Evolutionary conservation across 2,888 invertebrate genomes (phyloP), one percentile per base, ranked within the genome.

Genomic region (Lasioglossum pauxillum): DNA sequence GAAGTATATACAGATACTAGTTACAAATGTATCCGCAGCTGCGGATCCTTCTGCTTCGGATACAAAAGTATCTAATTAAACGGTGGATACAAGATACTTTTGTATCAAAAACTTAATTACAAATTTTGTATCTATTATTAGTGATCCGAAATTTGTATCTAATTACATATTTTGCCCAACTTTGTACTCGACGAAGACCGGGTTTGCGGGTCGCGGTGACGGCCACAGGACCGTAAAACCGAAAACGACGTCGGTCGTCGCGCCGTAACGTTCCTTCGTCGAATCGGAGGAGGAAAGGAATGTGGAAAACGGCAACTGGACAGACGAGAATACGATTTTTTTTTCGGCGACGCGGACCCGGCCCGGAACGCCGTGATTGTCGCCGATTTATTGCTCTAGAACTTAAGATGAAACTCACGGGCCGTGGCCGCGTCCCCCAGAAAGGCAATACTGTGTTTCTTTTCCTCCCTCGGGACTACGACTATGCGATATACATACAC

Each of bases 381-480:
- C 93, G 87, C 91, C 85, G 90, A 93, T 91, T 94, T 95, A 95
- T 95, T 95, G 94, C 94, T 94, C 91, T 93, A 93, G 92, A 95
- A 93, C 91, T 91, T 92, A 94, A 94, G 84, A 85, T 83, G 87
- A 93, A 90, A 92, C 90, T 86, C 90, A 85, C 91, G 91, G 91
- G 88, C 90, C 92, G 90, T 92, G 91, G 64, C 80, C 90, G 89
- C 89, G 91, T 90, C 91, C 86, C 87, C 89, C 89, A 93, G 92
- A 92, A 94, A 95, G 94, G 95, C 94, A 94, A 94, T 94, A 93
- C 94, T 94, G 94, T 94, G 94, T 94, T 92, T 77, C 64, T 71
- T 94, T 93, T 85, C 72, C 73, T 67, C 53, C 46, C 19, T 64
- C 35, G 76, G 82, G 71, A 84, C 80, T 60, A 86, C 64, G 53